Conservation (phyloP, 2,888 invertebrate genomes). For the Caenorhabditis sp. region DNA sequence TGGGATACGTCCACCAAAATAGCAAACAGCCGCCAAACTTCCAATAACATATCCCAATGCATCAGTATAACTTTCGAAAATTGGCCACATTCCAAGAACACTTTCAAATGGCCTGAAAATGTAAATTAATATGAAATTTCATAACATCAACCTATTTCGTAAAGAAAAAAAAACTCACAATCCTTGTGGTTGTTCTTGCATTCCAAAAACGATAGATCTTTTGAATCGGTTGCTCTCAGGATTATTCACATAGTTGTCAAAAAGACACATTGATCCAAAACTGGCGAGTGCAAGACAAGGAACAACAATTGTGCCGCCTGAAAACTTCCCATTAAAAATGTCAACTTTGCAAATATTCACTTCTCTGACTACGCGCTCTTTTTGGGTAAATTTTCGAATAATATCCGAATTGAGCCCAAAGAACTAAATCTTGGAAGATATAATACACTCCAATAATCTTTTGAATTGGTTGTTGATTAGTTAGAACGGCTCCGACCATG, state of each 20-base stretch:
- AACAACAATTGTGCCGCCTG: constrained; percentile 58
- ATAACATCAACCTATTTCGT: not conserved
- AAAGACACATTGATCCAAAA: constrained; percentile 39
- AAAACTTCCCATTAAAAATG: constrained; percentile 5
- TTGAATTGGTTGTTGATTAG: constrained; percentile 70
- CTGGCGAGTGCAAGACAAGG: constrained; percentile 55
- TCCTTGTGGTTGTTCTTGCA: not conserved
- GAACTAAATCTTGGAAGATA: constrained; percentile 65
- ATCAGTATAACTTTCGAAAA: constrained; percentile 67
- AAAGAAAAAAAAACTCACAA: not conserved
- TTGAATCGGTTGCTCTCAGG: constrained; percentile 9
- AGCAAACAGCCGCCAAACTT: constrained; percentile 69
- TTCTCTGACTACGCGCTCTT: constrained; percentile 11
- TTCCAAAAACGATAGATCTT: constrained; percentile 15
- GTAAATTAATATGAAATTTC: not conserved
- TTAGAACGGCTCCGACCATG: constrained; percentile 72
- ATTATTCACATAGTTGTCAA: not conserved
- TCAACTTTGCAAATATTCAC: not conserved
- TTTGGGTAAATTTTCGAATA: constrained; percentile 52
- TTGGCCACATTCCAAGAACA: constrained; percentile 57
- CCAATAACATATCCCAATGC: constrained; percentile 70
- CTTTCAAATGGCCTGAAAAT: constrained; percentile 22
- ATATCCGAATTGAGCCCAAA: constrained; percentile 67
- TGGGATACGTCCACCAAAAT: constrained; percentile 70
- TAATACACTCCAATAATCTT: constrained; percentile 70